Evolutionary conservation across 2,797 vertebrate species (phyloP), one percentile per base, ranked within the genome.

Genomic region (Malurus leucopterus): DNA sequence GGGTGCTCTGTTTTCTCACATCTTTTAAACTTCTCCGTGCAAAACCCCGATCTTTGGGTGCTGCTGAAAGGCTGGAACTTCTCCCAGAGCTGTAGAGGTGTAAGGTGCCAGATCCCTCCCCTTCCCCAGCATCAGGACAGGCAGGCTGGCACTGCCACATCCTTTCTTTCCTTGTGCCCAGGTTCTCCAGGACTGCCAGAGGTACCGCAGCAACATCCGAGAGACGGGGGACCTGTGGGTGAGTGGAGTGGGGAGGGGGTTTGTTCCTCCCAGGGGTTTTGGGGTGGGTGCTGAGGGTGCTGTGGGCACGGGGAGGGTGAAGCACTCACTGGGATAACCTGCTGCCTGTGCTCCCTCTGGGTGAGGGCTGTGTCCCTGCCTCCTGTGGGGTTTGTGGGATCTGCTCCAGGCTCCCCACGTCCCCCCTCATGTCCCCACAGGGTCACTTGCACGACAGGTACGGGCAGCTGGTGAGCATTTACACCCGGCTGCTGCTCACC

Each of bases 151-250:
- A 22, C 29, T 49, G 63, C 26, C 6, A 1, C n/a, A 49, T 43
- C 34, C 5, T n/a, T 81, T 6, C 7, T 0, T 4, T 2, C 47
- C 19, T 30, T 41, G 22, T n/a, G 23, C 15, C 8, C 96, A 99
- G 99, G 99, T 98, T 71, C 97, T 99, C 36, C 98, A 99, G n/a
- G 99, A 99, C 95, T 99, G 98, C 88, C 98, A 98, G 97, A 98
- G 99, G 81, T 99, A 99, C 93, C 98, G 98, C 92, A 97, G 98
- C 88, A 98, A 98, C 93, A 96, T 99, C 27, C 96, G 98, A 51
- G 99, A 99, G 96, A 96, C 97, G 0, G 99, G 99, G 11, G 96
- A 98, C 58, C 90, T 99, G 53, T 99, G 99, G 99, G 99, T 99
- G 95, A 98, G 98, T 82, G 79, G 59, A 51, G 50, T 1, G 0